Conservation (phyloP, 2,113 vertebrate species). For the Thomomys bottae region DNA sequence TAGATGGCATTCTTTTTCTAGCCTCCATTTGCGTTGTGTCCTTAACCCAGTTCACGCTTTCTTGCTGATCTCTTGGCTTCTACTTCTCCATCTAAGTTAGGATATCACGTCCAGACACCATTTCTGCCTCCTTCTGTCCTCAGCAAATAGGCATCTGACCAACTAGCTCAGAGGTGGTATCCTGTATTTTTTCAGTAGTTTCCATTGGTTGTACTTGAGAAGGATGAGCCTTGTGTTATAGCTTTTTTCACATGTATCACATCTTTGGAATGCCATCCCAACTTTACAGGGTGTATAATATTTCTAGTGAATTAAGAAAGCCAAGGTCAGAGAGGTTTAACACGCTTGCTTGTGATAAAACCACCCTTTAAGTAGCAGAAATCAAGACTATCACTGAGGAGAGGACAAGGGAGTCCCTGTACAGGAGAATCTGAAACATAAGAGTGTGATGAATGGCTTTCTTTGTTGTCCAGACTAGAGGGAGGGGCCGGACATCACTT, state of each 20-base stretch:
- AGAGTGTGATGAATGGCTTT: not conserved
- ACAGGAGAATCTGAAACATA: not conserved
- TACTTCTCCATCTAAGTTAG: not conserved
- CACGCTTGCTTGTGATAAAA: not conserved
- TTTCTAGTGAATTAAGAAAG: not conserved
- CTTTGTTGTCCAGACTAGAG: not conserved
- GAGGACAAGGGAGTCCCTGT: not conserved
- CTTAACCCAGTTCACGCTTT: not conserved
- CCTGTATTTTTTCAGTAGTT: not conserved
- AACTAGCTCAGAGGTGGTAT: not conserved
- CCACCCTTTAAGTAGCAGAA: not conserved
- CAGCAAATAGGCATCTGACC: too few species aligned
- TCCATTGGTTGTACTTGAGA: not conserved
- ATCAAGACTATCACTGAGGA: not conserved
- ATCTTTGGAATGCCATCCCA: not conserved
- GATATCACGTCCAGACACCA: not conserved
- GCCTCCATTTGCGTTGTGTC: not conserved
- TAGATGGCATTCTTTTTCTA: not conserved
- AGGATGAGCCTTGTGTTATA: not conserved
- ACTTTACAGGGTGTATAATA: accelerated
- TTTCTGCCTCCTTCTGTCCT: not conserved
- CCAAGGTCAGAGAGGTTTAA: not conserved
- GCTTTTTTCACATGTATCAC: not conserved
- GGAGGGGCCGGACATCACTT: not conserved
- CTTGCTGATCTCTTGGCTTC: not conserved